phyloP scores from a whole-genome alignment of 2,113 vertebrate genomes.

The Eolophus roseicapilla region DNA sequence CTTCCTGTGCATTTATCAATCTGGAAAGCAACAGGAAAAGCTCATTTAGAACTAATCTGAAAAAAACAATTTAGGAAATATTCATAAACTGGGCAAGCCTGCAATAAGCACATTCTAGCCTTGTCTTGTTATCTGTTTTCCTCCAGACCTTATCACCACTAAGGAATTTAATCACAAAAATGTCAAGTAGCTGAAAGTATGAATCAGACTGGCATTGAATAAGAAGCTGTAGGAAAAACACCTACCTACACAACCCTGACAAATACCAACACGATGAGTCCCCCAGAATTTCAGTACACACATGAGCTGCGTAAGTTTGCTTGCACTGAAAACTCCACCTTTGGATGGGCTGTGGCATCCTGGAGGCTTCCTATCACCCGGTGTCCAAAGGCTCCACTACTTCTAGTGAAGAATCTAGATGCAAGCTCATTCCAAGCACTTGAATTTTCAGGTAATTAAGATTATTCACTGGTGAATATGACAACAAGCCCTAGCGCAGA shows the following conservation, averaged over 20 bases:
- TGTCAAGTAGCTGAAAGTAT: constrained; percentile 52
- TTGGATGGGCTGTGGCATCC: not conserved
- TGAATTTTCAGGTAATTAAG: not conserved
- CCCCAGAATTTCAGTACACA: not conserved
- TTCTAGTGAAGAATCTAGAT: not conserved
- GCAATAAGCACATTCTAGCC: constrained; percentile 42
- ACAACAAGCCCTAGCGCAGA: not conserved
- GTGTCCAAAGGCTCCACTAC: not conserved
- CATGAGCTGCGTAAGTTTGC: not conserved
- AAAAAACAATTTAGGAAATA: not conserved
- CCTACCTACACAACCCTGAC: not conserved
- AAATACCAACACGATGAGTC: not conserved
- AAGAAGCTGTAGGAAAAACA: not conserved
- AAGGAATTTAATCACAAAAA: constrained; percentile 56
- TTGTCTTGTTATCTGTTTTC: constrained; percentile 25
- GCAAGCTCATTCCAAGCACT: not conserved
- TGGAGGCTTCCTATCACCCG: not conserved
- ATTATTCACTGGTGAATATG: not conserved
- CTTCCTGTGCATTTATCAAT: not conserved
- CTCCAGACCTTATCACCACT: not conserved
- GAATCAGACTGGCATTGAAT: constrained; percentile 34
- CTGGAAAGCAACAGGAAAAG: not conserved
- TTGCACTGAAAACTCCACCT: not conserved
- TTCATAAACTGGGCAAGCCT: not conserved
- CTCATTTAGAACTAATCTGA: not conserved